phyloP scores from a whole-genome alignment of 2,113 vertebrate genomes.

The Tetrax tetrax region DNA sequence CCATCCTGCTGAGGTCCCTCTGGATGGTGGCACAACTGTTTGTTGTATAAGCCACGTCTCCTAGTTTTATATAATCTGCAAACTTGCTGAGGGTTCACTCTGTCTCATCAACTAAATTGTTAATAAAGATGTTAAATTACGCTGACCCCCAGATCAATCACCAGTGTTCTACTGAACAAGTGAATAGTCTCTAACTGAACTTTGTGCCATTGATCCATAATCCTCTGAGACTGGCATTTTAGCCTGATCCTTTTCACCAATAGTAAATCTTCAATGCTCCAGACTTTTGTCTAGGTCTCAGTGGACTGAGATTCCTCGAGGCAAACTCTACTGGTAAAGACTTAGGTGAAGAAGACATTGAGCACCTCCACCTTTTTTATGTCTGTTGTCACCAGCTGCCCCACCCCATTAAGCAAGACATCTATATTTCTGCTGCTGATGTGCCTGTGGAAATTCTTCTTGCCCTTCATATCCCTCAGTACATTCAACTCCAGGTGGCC shows the following conservation, averaged over 20 bases:
- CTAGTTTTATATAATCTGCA: not conserved
- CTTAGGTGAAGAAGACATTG: not conserved
- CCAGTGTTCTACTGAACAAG: not conserved
- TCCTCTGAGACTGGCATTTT: not conserved
- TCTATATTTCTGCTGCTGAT: not conserved
- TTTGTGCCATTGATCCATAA: not conserved
- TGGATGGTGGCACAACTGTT: not conserved
- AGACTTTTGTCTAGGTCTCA: not conserved
- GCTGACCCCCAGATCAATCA: fast-evolving
- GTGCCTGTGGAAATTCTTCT: not conserved
- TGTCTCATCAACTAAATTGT: not conserved
- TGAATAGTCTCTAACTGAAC: not conserved
- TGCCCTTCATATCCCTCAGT: not conserved
- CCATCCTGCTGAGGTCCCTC: not conserved
- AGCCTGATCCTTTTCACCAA: not conserved
- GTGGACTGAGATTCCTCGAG: not conserved
- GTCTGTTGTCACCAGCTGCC: not conserved
- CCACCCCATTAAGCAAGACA: not conserved
- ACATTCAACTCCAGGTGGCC: not conserved
- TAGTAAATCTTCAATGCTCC: not conserved
- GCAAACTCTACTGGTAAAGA: not conserved
- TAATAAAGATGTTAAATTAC: not conserved
- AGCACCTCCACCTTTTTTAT: not conserved
- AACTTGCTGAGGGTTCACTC: not conserved
- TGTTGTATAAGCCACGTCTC: not conserved